phyloP scores from a whole-genome alignment of 2,113 vertebrate genomes.

The Heterotis niloticus region DNA sequence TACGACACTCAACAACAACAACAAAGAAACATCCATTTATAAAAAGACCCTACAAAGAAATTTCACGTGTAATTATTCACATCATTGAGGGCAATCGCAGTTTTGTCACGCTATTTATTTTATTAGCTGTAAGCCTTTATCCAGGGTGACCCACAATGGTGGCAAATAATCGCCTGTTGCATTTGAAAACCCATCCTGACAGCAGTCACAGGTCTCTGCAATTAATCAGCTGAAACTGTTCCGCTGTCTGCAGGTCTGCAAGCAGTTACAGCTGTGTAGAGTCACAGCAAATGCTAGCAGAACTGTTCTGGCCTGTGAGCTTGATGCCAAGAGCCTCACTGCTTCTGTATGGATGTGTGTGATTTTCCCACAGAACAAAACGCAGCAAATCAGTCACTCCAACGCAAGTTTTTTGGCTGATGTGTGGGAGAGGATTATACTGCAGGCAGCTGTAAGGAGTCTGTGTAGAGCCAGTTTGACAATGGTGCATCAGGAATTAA shows the following conservation, averaged over 20 bases:
- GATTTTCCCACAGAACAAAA: neutral
- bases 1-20: neutral
- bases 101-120: neutral
- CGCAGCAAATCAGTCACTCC: neutral
- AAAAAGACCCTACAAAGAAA: slow-evolving; percentile 1
- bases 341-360: neutral
- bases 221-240: neutral
- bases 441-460: neutral
- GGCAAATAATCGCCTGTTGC: no score
- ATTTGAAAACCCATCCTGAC: no score
- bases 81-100: neutral
- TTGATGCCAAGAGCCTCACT: neutral
- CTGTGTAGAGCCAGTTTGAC: neutral
- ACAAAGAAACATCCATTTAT: neutral
- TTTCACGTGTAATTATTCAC: slow-evolving; percentile 3
- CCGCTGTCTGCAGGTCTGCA: neutral
- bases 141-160: neutral
- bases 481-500: neutral
- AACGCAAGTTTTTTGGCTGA: neutral
- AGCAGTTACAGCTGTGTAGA: neutral
- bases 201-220: no score
- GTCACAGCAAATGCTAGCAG: neutral
- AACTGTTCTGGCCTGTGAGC: neutral
- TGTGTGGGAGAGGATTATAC: neutral
- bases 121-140: neutral